These are phyloP conservation scores for Formica exsecta DNA, from an alignment of 1,140 invertebrate genomes.

Conservation along the genomic window DNA sequence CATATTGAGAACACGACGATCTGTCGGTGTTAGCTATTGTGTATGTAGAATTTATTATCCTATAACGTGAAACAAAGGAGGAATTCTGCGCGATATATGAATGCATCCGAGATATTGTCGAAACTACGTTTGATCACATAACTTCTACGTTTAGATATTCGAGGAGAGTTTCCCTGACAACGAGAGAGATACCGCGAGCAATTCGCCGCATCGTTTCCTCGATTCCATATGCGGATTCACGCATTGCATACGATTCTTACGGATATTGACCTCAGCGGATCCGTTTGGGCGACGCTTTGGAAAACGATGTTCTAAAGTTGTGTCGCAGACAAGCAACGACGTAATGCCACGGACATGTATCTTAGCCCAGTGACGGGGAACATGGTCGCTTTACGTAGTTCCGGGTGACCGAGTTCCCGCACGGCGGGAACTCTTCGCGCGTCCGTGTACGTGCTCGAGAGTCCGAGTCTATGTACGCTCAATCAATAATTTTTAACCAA, in stretches of 20 bases:
- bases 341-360: slow-evolving; percentile 32
- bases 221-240: not conserved
- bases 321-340: not conserved
- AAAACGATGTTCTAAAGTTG: slow-evolving; percentile 1
- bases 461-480: not conserved
- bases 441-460: slow-evolving; percentile 10
- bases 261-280: not conserved
- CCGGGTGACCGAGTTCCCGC: slow-evolving; percentile 80
- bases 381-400: slow-evolving; percentile 69
- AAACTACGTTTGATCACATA: slow-evolving; percentile 9
- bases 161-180: not conserved
- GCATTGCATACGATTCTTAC: not conserved
- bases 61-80: slow-evolving; percentile 15
- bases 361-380: slow-evolving; percentile 35
- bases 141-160: not conserved
- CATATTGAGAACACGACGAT: not conserved
- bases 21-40: not conserved
- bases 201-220: not conserved
- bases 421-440: slow-evolving; percentile 35
- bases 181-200: not conserved
- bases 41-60: not conserved
- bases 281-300: not conserved
- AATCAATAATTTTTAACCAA: not conserved
- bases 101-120: not conserved
- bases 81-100: not conserved